Evolutionary conservation across 2,797 vertebrate species (phyloP), one percentile per base, ranked within the genome.

Genomic region (Scleropages formosus): DNA sequence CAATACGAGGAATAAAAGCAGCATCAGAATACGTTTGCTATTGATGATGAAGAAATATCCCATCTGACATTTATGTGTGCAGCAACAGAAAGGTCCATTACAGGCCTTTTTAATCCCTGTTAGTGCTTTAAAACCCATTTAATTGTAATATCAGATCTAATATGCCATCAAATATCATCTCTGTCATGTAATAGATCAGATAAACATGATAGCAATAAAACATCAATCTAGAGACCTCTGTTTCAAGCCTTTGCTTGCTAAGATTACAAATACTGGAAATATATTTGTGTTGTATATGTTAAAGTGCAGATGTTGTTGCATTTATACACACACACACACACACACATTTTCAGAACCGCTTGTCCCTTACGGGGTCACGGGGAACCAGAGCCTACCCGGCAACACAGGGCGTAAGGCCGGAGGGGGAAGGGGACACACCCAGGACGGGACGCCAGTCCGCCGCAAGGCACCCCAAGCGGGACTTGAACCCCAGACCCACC

Each of bases 11-110:
- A 97, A 98, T 96, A 99, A 98, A 98, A 96, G 97, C 96, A 95
- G 95, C 97, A 95, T 98, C 96, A 96, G 95, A 97, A 96, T 95
- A 95, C 98, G 98, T 98, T 99, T 98, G 97, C 95, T 95, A 95
- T 95, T 95, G 94, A 96, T 98, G 96, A 99, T 95, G 94, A 95
- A 97, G 95, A 95, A 95, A 95, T 91, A 89, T 90, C 86, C 85
- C 87, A 95, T 96, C 96, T 94, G 96, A 98, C 95, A 89, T 92
- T 91, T 94, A 92, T 90, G 92, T 92, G 56, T 24, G 82, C 73
- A 81, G 93, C 93, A 93, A 91, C 92, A 91, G 88, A 93, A 93
- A 90, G 91, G 91, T 89, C 88, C 85, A 85, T 79, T 18, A 51
- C 76, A 64, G 26, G 71, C 88, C 91, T 84, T 87, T 90, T 95